These are phyloP conservation scores for Labia minor DNA, from an alignment of 2,888 invertebrate species.

Conservation along the genomic window DNA sequence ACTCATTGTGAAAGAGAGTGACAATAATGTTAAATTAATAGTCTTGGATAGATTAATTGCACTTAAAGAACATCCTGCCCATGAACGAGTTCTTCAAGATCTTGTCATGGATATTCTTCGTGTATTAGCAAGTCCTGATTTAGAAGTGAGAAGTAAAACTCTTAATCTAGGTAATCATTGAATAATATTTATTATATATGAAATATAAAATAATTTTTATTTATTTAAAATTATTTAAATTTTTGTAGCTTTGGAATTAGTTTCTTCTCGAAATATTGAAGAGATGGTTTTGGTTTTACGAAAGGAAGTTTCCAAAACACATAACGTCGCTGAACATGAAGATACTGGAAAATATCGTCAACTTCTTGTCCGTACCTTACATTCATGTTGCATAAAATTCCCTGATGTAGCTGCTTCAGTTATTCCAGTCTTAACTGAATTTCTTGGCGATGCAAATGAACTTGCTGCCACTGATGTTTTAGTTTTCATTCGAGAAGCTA, in stretches of 20 bases:
- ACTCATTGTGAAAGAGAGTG: constrained; percentile 97
- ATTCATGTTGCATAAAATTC: constrained; percentile 87
- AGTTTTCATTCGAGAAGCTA: constrained; percentile 90
- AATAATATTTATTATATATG: background rate
- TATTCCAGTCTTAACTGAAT: constrained; percentile 88
- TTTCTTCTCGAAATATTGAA: constrained; percentile 83
- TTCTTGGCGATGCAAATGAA: constrained; percentile 80
- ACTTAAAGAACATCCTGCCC: constrained; percentile 68
- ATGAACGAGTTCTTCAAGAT: constrained; percentile 75
- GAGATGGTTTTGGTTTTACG: constrained; percentile 88
- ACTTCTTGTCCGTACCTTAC: constrained; percentile 86
- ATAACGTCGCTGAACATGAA: constrained; percentile 76
- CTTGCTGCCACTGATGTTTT: constrained; percentile 88
- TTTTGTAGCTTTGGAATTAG: constrained; percentile 67
- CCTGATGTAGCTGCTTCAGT: constrained; percentile 90
- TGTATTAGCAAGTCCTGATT: constrained; percentile 82
- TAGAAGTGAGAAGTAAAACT: constrained; percentile 87
- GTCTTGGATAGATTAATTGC: constrained; percentile 87
- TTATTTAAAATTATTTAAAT: constrained; percentile 3
- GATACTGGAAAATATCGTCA: constrained; percentile 93
- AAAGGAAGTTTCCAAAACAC: constrained; percentile 85
- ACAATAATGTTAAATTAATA: constrained; percentile 98
- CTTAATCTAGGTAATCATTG: constrained; percentile 48
- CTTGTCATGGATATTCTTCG: constrained; percentile 96
- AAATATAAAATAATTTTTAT: background rate